A percentile compares a stretch with the other conserved stretches of the same genome.
These are phyloP conservation scores for Drosophila diplacantha DNA, from an alignment of 2,888 invertebrate genomes.

Conservation along the genomic window DNA sequence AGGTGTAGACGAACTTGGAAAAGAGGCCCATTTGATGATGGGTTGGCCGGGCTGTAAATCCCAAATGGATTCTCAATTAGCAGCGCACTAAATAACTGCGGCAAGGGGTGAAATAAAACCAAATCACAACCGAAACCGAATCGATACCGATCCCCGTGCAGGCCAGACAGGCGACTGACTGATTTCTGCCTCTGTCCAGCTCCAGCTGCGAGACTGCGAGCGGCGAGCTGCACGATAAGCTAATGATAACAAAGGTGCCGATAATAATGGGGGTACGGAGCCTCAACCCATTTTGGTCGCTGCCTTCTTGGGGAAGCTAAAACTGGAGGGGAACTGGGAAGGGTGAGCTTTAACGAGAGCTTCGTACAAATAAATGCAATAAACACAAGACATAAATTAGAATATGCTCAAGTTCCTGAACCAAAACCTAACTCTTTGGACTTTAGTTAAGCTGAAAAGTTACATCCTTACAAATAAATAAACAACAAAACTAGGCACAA, in stretches of 20 bases:
- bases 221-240: slow-evolving; percentile 45
- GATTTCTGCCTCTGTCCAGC: slow-evolving; percentile 6
- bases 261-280: slow-evolving; percentile 19
- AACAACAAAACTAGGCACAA: neutral
- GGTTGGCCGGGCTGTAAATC: slow-evolving; percentile 16
- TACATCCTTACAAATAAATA: neutral
- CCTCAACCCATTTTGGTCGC: slow-evolving; percentile 33
- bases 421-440: neutral
- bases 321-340: too few relatives aligned
- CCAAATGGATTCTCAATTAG: slow-evolving; percentile 50
- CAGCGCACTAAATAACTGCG: slow-evolving; percentile 32
- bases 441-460: too few relatives aligned
- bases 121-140: slow-evolving; percentile 5
- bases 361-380: neutral
- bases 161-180: slow-evolving; percentile 42
- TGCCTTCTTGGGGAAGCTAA: neutral
- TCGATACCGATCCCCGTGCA: slow-evolving; percentile 5
- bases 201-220: slow-evolving; percentile 6
- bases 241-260: slow-evolving; percentile 22
- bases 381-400: neutral
- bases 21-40: slow-evolving; percentile 56
- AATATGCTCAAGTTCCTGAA: neutral
- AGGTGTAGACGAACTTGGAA: slow-evolving; percentile 63
- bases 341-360: neutral
- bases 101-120: neutral